These are phyloP conservation scores for Gobionotothen gibberifrons DNA, from an alignment of 2,797 vertebrate species.

Conservation along the genomic window DNA sequence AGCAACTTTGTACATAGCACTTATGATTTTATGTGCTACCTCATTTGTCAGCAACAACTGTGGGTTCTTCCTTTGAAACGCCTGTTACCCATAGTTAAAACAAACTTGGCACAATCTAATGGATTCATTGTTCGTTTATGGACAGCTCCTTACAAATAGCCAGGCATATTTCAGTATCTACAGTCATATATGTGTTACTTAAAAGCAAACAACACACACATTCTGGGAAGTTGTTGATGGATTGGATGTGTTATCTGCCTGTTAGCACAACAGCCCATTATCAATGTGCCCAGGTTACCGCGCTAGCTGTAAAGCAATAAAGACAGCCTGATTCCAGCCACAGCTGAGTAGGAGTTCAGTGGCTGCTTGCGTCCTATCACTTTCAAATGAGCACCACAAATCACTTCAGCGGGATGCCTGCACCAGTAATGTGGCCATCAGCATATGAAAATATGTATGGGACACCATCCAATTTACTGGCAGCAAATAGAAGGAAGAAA, in stretches of 20 bases:
- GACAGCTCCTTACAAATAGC: slow-evolving; percentile 67
- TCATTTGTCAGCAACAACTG: slow-evolving; percentile 78
- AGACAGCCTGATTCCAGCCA: slow-evolving; percentile 74
- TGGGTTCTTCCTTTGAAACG: slow-evolving; percentile 61
- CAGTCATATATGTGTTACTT: slow-evolving; percentile 66
- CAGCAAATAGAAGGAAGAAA: slow-evolving; percentile 75
- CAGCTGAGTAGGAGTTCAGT: slow-evolving; percentile 82
- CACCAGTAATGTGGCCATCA: slow-evolving; percentile 79
- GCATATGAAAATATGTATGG: slow-evolving; percentile 82
- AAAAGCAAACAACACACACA: slow-evolving; percentile 71
- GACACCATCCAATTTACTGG: slow-evolving; percentile 80
- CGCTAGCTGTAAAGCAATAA: slow-evolving; percentile 79
- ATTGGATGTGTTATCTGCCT: slow-evolving; percentile 84
- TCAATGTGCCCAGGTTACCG: slow-evolving; percentile 78
- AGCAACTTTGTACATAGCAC: slow-evolving; percentile 80
- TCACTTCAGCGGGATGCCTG: slow-evolving; percentile 81
- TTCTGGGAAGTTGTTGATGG: slow-evolving; percentile 73
- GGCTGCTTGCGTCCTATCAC: slow-evolving; percentile 77
- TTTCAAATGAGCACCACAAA: slow-evolving; percentile 85
- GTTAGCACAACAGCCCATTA: slow-evolving; percentile 85
- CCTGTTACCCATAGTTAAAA: slow-evolving; percentile 72
- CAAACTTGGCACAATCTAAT: slow-evolving; percentile 69
- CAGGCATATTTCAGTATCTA: slow-evolving; percentile 48
- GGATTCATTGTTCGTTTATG: slow-evolving; percentile 69
- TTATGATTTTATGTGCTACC: slow-evolving; percentile 73